Percentiles rank a stretch among this genome's conserved stretches.
phyloP scores from a whole-genome alignment of 2,113 vertebrate species.

The Colius striatus region DNA sequence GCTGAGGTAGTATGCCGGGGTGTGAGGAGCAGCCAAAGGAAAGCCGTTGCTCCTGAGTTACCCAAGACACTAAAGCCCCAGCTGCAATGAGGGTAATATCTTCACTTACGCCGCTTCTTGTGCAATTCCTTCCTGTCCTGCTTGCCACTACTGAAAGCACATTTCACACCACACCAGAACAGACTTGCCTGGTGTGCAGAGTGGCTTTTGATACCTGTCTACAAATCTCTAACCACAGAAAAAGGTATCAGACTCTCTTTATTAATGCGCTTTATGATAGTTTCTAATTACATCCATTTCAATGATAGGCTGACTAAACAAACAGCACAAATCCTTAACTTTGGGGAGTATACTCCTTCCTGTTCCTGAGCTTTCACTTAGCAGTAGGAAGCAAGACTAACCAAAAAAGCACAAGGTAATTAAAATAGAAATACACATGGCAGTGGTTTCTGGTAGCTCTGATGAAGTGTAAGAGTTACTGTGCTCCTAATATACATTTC shows the following conservation, averaged over 20 bases:
- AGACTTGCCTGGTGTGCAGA: neutral
- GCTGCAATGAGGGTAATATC: neutral
- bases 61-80: neutral
- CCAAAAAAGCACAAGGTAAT: neutral
- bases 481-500: neutral
- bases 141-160: neutral
- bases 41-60: neutral
- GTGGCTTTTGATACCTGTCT: neutral
- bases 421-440: neutral
- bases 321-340: neutral
- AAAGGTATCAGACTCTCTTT: neutral
- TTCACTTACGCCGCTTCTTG: fast-evolving
- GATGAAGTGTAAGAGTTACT: neutral
- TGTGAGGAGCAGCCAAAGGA: neutral
- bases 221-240: neutral
- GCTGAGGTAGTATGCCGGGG: fast-evolving
- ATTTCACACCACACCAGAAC: fast-evolving
- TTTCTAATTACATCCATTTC: neutral
- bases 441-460: neutral
- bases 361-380: neutral
- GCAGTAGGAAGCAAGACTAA: neutral
- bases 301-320: neutral
- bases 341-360: neutral
- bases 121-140: neutral
- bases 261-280: neutral